Base-by-base conservation (phyloP, 2,888 invertebrate genomes). In the Pandemis corylana region DNA sequence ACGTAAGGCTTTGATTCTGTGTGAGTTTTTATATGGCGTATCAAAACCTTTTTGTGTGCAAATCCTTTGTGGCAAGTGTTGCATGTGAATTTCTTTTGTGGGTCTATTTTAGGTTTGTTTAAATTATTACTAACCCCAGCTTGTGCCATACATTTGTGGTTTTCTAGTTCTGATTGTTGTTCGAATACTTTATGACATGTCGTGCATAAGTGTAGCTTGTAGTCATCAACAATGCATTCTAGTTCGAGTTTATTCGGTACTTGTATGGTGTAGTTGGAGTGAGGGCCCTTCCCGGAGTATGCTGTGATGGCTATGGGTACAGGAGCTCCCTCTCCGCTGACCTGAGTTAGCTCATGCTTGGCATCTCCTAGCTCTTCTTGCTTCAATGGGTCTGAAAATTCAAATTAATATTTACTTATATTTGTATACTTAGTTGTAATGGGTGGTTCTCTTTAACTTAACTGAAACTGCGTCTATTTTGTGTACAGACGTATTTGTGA, bases 1-100 rank as follows among this genome's bases (percentile, higher is more conserved):
- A 51, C 10, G 9, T 51, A 66, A 7, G 66, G 66, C 20, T 51
- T 66, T 4, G n/a, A 36, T 3, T 46, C 66, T 2, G 66, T 51
- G 49, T 66, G 66, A 7, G 66, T 66, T 46, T 20, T 49, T n/a
- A 36, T 12, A 9, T 66, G 66, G 0, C 36, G 49, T n/a, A 36
- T 36, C 15, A 66, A 51, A 7, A 20, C 15, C 20, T 44, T 46
- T 44, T 56, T 56, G 56, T 56, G 56, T 9, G 20, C 15, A 9
- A 56, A 56, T 0, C 15, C 56, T 66, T 66, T 66, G 0, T 28
- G 5, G 36, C 66, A 66, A 13, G 46, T 51, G 44, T 51, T 20
- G 36, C 66, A 66, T 0, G 46, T n/a, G n/a, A 36, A 66, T 0
- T 12, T 20, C 28, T 66, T 66, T 12, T 42, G 20, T 2, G 12